Percentiles rank a stretch among this genome's conserved stretches.
phyloP scores from a whole-genome alignment of 2,113 vertebrate genomes.

The Bambusicola thoracicus region DNA sequence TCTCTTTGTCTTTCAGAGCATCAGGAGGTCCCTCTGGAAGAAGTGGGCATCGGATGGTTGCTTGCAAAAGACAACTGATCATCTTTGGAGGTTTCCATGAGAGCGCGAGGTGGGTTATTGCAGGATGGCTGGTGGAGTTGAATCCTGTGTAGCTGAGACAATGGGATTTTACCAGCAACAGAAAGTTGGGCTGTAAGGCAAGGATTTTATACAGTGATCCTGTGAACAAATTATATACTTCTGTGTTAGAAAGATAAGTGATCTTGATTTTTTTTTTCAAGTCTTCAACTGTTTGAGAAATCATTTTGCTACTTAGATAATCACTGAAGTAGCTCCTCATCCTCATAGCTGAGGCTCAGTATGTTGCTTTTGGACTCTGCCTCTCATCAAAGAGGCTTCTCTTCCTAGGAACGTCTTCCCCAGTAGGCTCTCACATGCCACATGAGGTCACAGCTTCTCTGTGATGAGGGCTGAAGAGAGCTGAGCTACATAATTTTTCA shows the following conservation, averaged over 20 bases:
- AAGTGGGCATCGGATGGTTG: constrained; percentile 95
- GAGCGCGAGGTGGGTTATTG: constrained; percentile 82
- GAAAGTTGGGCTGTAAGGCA: background rate
- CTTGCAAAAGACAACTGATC: constrained; percentile 88
- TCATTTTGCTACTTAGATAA: background rate
- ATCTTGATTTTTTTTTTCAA: background rate
- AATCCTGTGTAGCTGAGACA: background rate
- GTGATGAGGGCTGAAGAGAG: background rate
- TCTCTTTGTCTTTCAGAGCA: constrained; percentile 74
- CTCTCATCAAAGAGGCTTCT: background rate
- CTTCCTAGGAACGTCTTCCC: background rate
- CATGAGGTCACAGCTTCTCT: background rate
- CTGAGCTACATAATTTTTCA: background rate
- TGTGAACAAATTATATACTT: background rate
- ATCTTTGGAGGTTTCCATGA: constrained; percentile 97
- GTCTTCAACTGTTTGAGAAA: background rate
- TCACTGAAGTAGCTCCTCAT: background rate
- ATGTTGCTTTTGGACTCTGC: background rate
- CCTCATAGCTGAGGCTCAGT: background rate
- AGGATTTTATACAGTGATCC: background rate
- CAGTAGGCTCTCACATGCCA: background rate
- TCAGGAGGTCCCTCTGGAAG: constrained; percentile 90
- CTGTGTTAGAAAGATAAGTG: background rate
- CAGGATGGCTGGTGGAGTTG: background rate
- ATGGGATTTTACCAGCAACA: background rate